A percentile compares a stretch with the other conserved stretches of the same genome.
These are phyloP conservation scores for Papilio demoleus DNA, from an alignment of 2,888 invertebrate genomes.

Conservation along the genomic window DNA sequence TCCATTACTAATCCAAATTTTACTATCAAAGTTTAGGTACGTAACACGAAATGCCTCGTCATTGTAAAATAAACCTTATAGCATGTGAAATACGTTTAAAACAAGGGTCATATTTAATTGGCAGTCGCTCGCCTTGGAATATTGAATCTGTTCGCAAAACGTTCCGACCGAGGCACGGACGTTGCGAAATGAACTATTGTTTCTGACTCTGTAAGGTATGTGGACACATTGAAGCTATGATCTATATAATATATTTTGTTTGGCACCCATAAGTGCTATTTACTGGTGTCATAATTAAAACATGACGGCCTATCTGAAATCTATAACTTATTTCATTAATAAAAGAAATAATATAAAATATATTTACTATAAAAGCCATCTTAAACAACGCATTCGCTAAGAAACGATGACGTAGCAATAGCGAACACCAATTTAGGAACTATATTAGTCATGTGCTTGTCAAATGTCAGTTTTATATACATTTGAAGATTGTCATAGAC, in stretches of 20 bases:
- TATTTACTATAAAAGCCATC: no score
- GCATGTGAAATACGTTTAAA: constrained; percentile 4
- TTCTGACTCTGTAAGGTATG: constrained; percentile 16
- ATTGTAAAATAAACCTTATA: constrained; percentile 17
- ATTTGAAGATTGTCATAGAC: no score
- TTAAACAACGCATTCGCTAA: no score
- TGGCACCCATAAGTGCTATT: neutral
- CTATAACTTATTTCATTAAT: neutral
- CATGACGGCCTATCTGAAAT: neutral
- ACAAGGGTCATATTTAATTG: constrained; percentile 19
- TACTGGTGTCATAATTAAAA: neutral
- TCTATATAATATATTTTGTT: neutral
- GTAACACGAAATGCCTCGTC: neutral
- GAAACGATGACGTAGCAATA: no score
- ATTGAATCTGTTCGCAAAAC: constrained; percentile 10
- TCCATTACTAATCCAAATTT: neutral
- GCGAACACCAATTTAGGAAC: no score
- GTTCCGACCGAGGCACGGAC: constrained; percentile 16
- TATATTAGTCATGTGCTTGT: no score
- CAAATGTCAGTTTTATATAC: no score
- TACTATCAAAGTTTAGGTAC: no score
- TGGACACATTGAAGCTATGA: constrained; percentile 1
- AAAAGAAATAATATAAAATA: no score
- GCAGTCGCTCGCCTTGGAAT: constrained; percentile 11
- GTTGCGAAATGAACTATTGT: constrained; percentile 34